Conservation (phyloP, 2,113 vertebrate species). For the Oophaga pumilio region DNA sequence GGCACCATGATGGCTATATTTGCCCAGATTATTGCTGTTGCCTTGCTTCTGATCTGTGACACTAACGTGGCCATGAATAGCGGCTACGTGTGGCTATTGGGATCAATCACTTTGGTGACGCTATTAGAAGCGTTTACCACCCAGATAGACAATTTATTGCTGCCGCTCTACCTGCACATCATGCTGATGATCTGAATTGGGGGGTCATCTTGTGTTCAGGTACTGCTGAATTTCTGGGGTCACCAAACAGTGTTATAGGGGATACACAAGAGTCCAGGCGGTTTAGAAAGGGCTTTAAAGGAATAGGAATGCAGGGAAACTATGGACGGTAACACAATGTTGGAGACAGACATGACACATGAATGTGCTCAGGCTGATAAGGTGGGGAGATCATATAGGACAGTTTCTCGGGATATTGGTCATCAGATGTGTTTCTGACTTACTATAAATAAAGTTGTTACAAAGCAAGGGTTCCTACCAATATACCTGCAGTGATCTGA, state of each 20-base stretch:
- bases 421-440: background rate
- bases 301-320: background rate
- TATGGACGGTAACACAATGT: background rate
- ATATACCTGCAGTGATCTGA: background rate
- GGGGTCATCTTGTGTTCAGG: constrained; percentile 10
- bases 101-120: constrained; percentile 86
- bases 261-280: background rate
- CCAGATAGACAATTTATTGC: constrained; percentile 94
- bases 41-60: constrained; percentile 93
- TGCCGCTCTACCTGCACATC: constrained; percentile 95
- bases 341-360: background rate
- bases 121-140: constrained; percentile 93
- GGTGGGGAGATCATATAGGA: background rate
- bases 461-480: background rate
- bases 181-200: constrained; percentile 81
- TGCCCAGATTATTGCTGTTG: constrained; percentile 93
- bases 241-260: background rate
- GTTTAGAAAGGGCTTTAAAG: background rate
- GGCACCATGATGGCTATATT: constrained; percentile 93
- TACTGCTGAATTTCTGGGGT: background rate
- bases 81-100: constrained; percentile 90
- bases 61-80: constrained; percentile 85
- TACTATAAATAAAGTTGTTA: background rate
- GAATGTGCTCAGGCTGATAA: background rate
- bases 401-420: background rate